Base-by-base conservation (phyloP, 2,797 vertebrate genomes). In the Aselliscus stoliczkanus region DNA sequence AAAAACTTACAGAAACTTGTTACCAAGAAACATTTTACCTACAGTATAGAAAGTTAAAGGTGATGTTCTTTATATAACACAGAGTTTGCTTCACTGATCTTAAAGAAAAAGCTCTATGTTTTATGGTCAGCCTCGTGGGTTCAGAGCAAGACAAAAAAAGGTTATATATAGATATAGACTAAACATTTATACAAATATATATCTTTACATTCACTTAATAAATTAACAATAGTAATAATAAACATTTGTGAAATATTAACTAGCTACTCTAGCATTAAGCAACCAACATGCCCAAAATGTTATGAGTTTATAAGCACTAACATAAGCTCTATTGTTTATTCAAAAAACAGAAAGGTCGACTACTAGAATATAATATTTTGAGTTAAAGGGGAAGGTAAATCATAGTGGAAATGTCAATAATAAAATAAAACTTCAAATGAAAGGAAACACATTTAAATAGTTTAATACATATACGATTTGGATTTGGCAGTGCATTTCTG, bases 361-460 rank as follows among this genome's bases (percentile, higher is more conserved):
- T 76, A 37, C 79, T 83, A 52, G 11, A 85, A 90, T 70, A 34
- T 44, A 88, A 37, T 23, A 81, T 56, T 95, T 89, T 85, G 25
- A 70, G 8, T 65, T 81, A 76, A 91, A 62, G 27, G 21, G 79
- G 21, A 87, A 88, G 86, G 5, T 75, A 82, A 92, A 67, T 69
- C 37, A 34, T 65, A 34, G 7, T 56, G 10, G 39, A 83, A 80
- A 85, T 92, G 12, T 58, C 75, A 90, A 70, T 34, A 88, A n/a
- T 11, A 50, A 83, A 58, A 27, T 84, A 86, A 94, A 90, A 62
- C 1, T 70, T 96, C 73, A 90, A 79, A 86, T 77, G 37, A 96
- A 90, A 87, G 4, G 14, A 84, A 94, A 88, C 14, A 7, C 1
- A 4, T 80, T 90, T 93, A 70, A 80, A 80, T 60, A 67, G 20